Base-by-base conservation (phyloP, 2,888 invertebrate genomes). In the Polydrusus pterygomalis region DNA sequence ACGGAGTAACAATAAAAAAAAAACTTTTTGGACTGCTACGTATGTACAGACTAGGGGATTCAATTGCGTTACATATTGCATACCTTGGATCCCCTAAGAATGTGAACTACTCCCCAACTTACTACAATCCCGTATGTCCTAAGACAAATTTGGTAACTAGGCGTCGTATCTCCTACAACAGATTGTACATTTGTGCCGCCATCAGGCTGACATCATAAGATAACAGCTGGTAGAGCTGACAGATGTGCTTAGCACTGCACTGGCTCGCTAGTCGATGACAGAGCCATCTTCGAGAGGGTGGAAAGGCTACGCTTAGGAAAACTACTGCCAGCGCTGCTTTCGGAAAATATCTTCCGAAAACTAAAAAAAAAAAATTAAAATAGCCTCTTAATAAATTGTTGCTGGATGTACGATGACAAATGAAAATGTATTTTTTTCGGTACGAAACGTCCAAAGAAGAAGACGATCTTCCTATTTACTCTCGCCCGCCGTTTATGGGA, bases 331-430 rank as follows among this genome's bases (percentile, higher is more conserved):
- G 91, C 90, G 88, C 91, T 91, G 88, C 92, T 91, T 88, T 96
- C 96, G 88, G 94, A 94, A 91, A 96, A 95, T 88, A 96, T 91
- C 90, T 95, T 95, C 87, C 96, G 94, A 92, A 96, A 96, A 91
- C 96, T 96, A 89, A 0, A 47, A 47, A 47, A 17, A 45, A 47
- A 47, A 15, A 15, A 47, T 47, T 45, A 45, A n/a, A 13, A 13
- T 45, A 13, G 40, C 8, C 40, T 8, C 1, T 40, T 11, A 6
- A 1, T 7, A 40, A 9, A 11, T 11, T 9, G 8, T 6, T 40
- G 8, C 40, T 8, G 11, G 11, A 8, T 11, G 40, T 9, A 2
- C 9, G 1, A 40, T 11, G n/a, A n/a, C n/a, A n/a, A n/a, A n/a
- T n/a, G n/a, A n/a, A n/a, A n/a, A n/a, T n/a, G n/a, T n/a, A n/a